Evolutionary conservation across 2,797 vertebrate species (phyloP).

Genomic region (Microctenopoma stevenorrisi): DNA sequence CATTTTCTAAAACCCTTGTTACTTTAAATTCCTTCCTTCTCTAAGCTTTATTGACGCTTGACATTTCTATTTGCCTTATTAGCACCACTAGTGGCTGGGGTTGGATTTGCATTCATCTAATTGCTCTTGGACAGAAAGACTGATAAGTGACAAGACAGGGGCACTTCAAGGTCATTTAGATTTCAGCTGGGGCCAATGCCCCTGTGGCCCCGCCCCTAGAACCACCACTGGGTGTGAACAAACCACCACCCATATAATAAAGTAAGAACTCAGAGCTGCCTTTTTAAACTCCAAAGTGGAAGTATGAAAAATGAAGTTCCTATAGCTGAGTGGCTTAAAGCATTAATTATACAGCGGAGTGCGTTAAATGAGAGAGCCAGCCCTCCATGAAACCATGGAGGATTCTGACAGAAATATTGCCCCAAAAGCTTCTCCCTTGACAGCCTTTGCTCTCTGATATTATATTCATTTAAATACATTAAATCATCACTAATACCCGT

Average conservation of each 20-base stretch:
- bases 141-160: no score
- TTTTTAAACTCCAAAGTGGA: slow-evolving; percentile 52
- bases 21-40: no score
- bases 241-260: background rate
- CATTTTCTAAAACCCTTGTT: no score
- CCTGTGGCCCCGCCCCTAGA: no score
- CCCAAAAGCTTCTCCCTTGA: slow-evolving; percentile 70
- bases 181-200: no score
- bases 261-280: slow-evolving; percentile 27
- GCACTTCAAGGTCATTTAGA: no score
- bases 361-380: slow-evolving; percentile 75
- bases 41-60: no score
- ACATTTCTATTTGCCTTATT: no score
- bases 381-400: slow-evolving; percentile 72
- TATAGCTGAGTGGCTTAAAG: slow-evolving; percentile 68
- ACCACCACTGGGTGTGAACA: background rate
- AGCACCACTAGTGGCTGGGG: no score
- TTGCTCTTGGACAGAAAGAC: no score
- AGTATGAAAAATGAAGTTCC: slow-evolving; percentile 67
- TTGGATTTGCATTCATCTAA: no score
- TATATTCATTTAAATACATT: slow-evolving; percentile 83
- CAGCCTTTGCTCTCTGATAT: slow-evolving; percentile 64
- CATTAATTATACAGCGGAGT: slow-evolving; percentile 76
- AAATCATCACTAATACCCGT: slow-evolving; percentile 75
- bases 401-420: slow-evolving; percentile 76